Percentiles rank a stretch among this genome's conserved stretches.
These are phyloP conservation scores for Narcine bancroftii DNA, from an alignment of 2,113 vertebrate species.

Conservation along the genomic window DNA sequence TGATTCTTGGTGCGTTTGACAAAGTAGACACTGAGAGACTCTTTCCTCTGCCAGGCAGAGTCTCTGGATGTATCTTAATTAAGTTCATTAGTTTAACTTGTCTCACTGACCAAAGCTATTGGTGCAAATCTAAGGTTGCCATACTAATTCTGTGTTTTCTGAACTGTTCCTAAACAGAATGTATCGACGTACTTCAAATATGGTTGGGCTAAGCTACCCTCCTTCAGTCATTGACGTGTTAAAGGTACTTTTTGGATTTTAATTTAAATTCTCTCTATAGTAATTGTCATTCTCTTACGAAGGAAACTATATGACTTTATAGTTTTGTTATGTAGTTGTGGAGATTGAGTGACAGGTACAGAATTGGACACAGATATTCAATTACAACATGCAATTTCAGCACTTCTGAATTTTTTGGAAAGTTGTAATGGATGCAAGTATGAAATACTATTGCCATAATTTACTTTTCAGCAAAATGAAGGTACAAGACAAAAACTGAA, in stretches of 20 bases:
- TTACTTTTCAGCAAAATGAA: neutral
- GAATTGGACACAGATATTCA: neutral
- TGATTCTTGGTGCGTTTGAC: no score
- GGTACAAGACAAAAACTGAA: neutral
- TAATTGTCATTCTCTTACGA: neutral
- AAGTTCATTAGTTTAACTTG: neutral
- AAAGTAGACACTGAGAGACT: no score
- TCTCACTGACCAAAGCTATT: neutral
- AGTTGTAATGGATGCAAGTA: neutral
- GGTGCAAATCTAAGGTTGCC: neutral
- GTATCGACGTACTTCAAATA: constrained; percentile 94
- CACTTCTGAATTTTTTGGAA: neutral
- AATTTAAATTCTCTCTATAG: neutral
- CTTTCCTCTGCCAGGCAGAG: no score
- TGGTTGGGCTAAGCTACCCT: constrained; percentile 96
- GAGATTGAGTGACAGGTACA: neutral
- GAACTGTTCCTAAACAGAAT: constrained; percentile 64
- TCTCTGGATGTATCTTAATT: neutral
- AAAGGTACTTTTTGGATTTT: constrained; percentile 66
- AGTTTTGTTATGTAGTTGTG: neutral
- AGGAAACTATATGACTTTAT: neutral
- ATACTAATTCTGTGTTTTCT: constrained; percentile 11
- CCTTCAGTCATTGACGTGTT: constrained; percentile 83
- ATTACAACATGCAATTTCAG: no score
- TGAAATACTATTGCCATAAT: neutral